Base-by-base conservation (phyloP, 2,888 invertebrate genomes). In the Diarsia brunnea region DNA sequence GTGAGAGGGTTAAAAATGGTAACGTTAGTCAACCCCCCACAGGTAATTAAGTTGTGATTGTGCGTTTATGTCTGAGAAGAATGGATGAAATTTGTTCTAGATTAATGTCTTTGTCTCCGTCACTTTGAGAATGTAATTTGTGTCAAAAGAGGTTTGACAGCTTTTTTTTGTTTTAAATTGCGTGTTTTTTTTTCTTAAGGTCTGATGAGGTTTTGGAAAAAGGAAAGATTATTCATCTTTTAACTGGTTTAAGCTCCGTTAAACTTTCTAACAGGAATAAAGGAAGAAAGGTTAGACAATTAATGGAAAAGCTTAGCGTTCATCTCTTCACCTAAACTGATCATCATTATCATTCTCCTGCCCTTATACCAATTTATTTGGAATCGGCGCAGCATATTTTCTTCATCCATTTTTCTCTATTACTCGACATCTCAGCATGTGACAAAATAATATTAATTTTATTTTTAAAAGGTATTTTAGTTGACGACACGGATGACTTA, bases 21-120 rank as follows among this genome's bases (percentile, higher is more conserved):
- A 69, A 79, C 75, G 75, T 79, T 80, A 76, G 78, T 87, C 83
- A 80, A 80, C 84, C 84, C 83, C 84, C 81, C 78, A 14, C 69
- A 74, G 78, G 89, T 88, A 90, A 90, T 90, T 89, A 90, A 84
- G 85, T 78, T 87, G 86, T 82, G 84, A 87, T 87, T 87, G 79
- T 84, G 78, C 84, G 81, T 83, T 85, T 79, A 84, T 84, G 77
- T 73, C 69, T 73, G 82, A 76, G 74, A 67, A 73, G 87, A 76
- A 78, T 82, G 73, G 79, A 83, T 80, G 83, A 78, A 81, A 80
- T 86, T 84, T 85, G 82, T 86, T 63, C 55, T 75, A 84, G 73
- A 87, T 87, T 88, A 79, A 87, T 88, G 87, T 79, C 88, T 88
- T 88, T 88, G 85, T 88, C 81, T 74, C 43, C n/a, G 31, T 73